Conservation (phyloP, 1,140 invertebrate genomes). For the Tyrophagus putrescentiae region DNA sequence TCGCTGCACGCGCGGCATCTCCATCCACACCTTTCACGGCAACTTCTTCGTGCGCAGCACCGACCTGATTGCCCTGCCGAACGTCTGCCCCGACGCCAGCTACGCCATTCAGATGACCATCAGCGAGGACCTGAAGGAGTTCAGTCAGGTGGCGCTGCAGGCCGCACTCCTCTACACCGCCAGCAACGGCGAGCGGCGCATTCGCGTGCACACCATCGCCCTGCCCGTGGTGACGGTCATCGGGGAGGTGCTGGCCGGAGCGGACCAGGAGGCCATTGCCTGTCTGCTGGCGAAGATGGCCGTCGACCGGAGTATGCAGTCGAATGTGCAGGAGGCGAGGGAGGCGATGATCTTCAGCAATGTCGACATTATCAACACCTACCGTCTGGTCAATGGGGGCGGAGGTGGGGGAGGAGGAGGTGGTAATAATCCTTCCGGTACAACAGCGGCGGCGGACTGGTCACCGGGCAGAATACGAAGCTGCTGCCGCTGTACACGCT, state of each 20-base stretch:
- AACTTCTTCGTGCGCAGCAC: slow-evolving; percentile 98
- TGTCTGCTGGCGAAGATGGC: slow-evolving; percentile 90
- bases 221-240: slow-evolving; percentile 71
- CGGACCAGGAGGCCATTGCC: slow-evolving; percentile 89
- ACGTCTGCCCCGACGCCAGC: slow-evolving; percentile 93
- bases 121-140: slow-evolving; percentile 73
- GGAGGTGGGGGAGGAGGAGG: background rate
- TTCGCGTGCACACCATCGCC: slow-evolving; percentile 91
- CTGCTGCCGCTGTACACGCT: slow-evolving; percentile 77
- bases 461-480: slow-evolving; percentile 54
- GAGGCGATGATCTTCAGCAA: slow-evolving; percentile 92
- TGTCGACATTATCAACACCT: slow-evolving; percentile 73
- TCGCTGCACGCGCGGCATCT: slow-evolving; percentile 66
- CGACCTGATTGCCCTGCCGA: slow-evolving; percentile 85
- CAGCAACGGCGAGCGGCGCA: slow-evolving; percentile 89
- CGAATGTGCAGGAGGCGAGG: slow-evolving; percentile 73
- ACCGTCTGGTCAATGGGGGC: slow-evolving; percentile 37
- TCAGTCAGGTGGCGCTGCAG: slow-evolving; percentile 86
- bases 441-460: slow-evolving; percentile 42
- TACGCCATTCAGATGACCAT: slow-evolving; percentile 94
- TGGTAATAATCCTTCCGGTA: no score
- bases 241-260: slow-evolving; percentile 67
- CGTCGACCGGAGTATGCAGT: slow-evolving; percentile 72
- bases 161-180: slow-evolving; percentile 94
- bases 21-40: slow-evolving; percentile 96